phyloP scores from a whole-genome alignment of 2,888 invertebrate genomes.

The Alviniconcha strummeri region DNA sequence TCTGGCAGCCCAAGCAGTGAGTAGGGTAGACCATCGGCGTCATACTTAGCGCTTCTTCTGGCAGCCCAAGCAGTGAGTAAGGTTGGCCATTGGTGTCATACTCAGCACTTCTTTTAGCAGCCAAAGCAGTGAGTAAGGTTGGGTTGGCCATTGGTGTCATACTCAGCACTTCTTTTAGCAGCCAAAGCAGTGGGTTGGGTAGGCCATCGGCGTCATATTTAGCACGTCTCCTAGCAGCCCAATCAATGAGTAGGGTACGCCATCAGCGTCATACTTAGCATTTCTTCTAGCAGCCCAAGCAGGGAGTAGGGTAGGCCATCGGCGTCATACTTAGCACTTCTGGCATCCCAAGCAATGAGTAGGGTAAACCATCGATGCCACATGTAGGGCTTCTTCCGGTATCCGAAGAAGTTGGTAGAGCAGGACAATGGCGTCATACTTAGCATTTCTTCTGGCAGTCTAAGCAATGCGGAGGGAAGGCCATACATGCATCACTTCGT shows the following conservation, averaged over 20 bases:
- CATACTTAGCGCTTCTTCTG: conserved; percentile 42
- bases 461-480: too few species aligned
- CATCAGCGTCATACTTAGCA: too few species aligned
- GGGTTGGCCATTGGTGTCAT: too few species aligned
- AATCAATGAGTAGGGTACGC: conserved; percentile 5
- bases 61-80: conserved; percentile 17
- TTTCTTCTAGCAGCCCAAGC: too few species aligned
- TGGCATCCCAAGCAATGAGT: conserved; percentile 27
- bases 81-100: neutral
- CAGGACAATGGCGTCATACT: too few species aligned
- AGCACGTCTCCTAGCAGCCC: conserved; percentile 41
- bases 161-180: conserved; percentile 43
- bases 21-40: neutral
- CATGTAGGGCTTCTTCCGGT: conserved; percentile 42
- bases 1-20: conserved; percentile 31
- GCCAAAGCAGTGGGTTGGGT: neutral
- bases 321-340: conserved; percentile 32
- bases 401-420: conserved; percentile 3
- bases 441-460: too few species aligned
- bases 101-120: conserved; percentile 43
- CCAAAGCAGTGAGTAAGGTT: conserved; percentile 14
- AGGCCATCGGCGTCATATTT: too few species aligned
- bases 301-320: too few species aligned
- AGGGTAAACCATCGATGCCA: neutral
- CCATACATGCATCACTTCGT: conserved; percentile 39